Evolutionary conservation across 2,113 vertebrate species (phyloP), one percentile per base, ranked within the genome.

Genomic region (Ivindomyrus marchei): DNA sequence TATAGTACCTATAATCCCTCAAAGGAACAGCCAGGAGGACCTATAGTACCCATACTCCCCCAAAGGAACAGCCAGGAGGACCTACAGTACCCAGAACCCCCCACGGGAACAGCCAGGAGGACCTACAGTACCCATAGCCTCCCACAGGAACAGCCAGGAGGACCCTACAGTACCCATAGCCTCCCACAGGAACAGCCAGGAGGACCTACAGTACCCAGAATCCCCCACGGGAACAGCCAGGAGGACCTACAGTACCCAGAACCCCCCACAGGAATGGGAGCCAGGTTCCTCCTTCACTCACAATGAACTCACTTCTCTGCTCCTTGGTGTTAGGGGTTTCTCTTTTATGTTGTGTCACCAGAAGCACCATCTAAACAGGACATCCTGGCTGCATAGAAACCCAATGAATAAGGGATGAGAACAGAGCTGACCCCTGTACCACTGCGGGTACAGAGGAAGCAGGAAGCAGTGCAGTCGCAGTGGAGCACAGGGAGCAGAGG

Each of bases 401-500:
- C 90, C 62, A 91, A 91, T 92, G 88, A 92, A 91, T 66, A 27
- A 66, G n/a, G 8, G 24, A 53, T 19, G 17, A 53, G 15, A 3
- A 56, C 17, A 24, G 1, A 56, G 53, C 19, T 56, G 53, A 56
- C 1, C 53, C 19, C 19, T 56, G 53, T 56, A 56, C 53, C 4
- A 19, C 21, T 56, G 53, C 6, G 5, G 53, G 21, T 85, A 90
- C 91, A 91, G 89, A 93, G 92, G 93, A 92, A 93, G 92, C 53
- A 93, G 93, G 90, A 17, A 24, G 89, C 46, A 89, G 90, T 85
- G 90, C 91, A 88, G 42, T 49, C 46, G 42, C 27, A 77, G 15
- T 19, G 49, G 21, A 47, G 6, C 15, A 58, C 15, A 70, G 19
- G 80, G n/a, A 66, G 74, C 58, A 45, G n/a, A 2, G 50, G 8